A percentile compares a stretch with the other conserved stretches of the same genome.
These are phyloP conservation scores for Prochilodus magdalenae DNA, from an alignment of 2,113 vertebrate genomes.

Conservation along the genomic window DNA sequence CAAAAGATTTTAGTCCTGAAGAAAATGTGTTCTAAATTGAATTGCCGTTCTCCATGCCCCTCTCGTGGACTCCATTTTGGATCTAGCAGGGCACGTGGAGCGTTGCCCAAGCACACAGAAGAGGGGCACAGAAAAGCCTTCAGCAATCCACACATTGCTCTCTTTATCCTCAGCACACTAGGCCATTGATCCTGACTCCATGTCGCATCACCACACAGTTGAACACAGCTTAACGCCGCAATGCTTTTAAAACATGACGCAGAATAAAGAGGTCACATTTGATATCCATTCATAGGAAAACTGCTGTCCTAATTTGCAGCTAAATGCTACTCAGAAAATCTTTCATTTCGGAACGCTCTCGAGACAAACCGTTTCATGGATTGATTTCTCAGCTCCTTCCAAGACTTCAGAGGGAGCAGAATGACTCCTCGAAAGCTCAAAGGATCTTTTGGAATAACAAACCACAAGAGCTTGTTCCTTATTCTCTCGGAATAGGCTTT, in stretches of 20 bases:
- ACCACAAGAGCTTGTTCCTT: not conserved
- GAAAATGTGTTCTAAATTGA: not conserved
- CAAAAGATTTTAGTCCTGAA: too few relatives aligned
- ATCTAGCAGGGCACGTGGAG: slow-evolving; percentile 8
- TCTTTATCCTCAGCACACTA: slow-evolving; percentile 49
- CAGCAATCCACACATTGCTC: slow-evolving; percentile 48
- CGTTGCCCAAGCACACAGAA: slow-evolving; percentile 14
- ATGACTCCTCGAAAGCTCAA: slow-evolving; percentile 13
- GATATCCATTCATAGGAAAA: not conserved
- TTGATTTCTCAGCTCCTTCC: not conserved
- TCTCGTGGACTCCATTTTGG: slow-evolving; percentile 35
- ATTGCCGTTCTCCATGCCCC: not conserved
- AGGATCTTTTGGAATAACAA: slow-evolving; percentile 14
- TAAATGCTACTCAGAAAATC: not conserved
- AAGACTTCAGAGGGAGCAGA: not conserved
- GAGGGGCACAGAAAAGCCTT: slow-evolving; percentile 46
- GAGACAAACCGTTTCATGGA: not conserved
- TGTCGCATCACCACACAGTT: slow-evolving; percentile 19
- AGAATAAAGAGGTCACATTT: slow-evolving; percentile 25
- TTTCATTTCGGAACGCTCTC: not conserved
- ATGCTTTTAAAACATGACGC: not conserved
- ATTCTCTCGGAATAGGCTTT: not conserved
- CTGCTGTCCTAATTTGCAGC: not conserved
- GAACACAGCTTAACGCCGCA: not conserved
- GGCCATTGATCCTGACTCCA: slow-evolving; percentile 42